Evolutionary conservation across 2,113 vertebrate genomes (phyloP).

Genomic region (Festucalex cinctus): DNA sequence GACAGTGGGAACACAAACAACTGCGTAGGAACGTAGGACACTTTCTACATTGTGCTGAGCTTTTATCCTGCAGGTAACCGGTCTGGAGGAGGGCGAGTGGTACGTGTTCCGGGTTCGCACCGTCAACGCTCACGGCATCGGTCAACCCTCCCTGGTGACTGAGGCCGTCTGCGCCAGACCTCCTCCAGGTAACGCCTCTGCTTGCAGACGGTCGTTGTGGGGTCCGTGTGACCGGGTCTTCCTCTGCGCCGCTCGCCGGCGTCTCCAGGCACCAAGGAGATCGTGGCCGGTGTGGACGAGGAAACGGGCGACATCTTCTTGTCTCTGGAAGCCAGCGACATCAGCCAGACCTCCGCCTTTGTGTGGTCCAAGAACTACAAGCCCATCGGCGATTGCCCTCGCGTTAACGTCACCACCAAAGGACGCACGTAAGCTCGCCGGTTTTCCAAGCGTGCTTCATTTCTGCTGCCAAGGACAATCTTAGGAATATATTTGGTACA

Average conservation of each 20-base stretch:
- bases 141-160: conserved; percentile 81
- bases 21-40: background rate
- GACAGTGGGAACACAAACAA: background rate
- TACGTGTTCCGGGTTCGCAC: conserved; percentile 91
- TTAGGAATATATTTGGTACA: background rate
- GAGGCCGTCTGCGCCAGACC: conserved; percentile 83
- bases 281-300: conserved; percentile 85
- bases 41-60: too few species aligned
- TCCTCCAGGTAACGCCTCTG: conserved; percentile 77
- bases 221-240: too few species aligned
- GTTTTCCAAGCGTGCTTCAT: background rate
- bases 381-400: conserved; percentile 73
- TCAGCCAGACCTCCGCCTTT: conserved; percentile 84
- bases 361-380: conserved; percentile 92
- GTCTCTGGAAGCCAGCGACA: conserved; percentile 85
- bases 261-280: conserved; percentile 82
- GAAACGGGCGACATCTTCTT: conserved; percentile 88
- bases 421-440: conserved; percentile 86
- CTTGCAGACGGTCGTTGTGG: background rate
- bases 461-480: too few species aligned
- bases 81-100: conserved; percentile 79
- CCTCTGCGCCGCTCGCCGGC: background rate
- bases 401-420: conserved; percentile 67
- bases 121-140: conserved; percentile 78
- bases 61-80: conserved; percentile 71